Conservation (phyloP, 1,140 invertebrate species). For the Phortica variegata region DNA sequence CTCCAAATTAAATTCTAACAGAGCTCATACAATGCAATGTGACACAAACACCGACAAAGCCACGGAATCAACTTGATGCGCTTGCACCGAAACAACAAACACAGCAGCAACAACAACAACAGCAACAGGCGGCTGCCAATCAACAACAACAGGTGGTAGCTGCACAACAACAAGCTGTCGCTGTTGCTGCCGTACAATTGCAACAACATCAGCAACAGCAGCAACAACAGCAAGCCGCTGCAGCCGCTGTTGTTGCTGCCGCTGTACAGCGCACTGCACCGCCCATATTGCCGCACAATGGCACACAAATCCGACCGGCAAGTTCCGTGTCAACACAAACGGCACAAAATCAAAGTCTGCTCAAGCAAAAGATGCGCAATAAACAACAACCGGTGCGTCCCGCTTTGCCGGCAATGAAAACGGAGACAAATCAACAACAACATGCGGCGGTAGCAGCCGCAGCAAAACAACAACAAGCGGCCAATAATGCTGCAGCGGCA, state of each 20-base stretch:
- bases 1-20: conserved; percentile 10
- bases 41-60: conserved; percentile 44
- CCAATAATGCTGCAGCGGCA: too few species aligned
- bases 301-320: conserved; percentile 67
- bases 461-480: conserved; percentile 40
- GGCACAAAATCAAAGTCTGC: conserved; percentile 57
- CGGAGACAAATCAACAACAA: conserved; percentile 67
- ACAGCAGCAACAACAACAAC: conserved; percentile 16
- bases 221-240: conserved; percentile 31
- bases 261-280: conserved; percentile 33
- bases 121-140: conserved; percentile 16
- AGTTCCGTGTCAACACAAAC: conserved; percentile 77
- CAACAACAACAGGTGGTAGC: conserved; percentile 28
- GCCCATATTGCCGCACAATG: conserved; percentile 63
- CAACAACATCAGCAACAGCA: conserved; percentile 29
- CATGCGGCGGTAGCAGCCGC: conserved; percentile 59
- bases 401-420: conserved; percentile 63
- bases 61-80: conserved; percentile 41
- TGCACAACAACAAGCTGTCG: conserved; percentile 26
- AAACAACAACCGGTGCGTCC: conserved; percentile 61
- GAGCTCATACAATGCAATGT: conserved; percentile 56
- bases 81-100: conserved; percentile 31
- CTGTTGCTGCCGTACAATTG: conserved; percentile 29
- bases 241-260: conserved; percentile 10
- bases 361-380: conserved; percentile 51